Base-by-base conservation (phyloP, 2,888 invertebrate genomes). In the Zaprionus bogoriensis region DNA sequence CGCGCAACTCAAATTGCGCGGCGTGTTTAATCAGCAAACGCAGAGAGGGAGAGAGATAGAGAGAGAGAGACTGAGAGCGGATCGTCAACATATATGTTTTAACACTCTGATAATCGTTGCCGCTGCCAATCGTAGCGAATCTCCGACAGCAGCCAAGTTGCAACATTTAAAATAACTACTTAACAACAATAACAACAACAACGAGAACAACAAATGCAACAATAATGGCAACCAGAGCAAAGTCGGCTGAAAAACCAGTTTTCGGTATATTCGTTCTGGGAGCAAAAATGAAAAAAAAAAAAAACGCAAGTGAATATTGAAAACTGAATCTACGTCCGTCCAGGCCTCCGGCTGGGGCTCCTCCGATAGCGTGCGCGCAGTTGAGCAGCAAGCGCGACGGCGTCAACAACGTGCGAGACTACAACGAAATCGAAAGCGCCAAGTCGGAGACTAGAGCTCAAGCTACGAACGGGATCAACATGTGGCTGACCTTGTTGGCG, bases 401-500 rank as follows among this genome's bases (percentile, higher is more conserved):
- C 61, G 59, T 67, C 79, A 73, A 45, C 74, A 38, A 36, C 46
- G 27, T 36, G 20, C 32, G 14, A 32, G 17, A 32, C 10, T n/a
- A 10, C 28, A n/a, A 1, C 23, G 23, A n/a, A 42, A 12, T 12
- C 22, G 12, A 25, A 23, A 12, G 46, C 36, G 14, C 39, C 20
- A 25, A 36, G n/a, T 42, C 20, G 7, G 10, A 9, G 46, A 45
- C 9, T 6, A 19, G 10, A 0, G 27, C 27, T 27, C 9, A 41
- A 41, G n/a, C 41, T 20, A 12, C 9, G 12, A 39, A 41, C 23
- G 48, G n/a, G 7, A 32, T 51, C 46, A 64, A 53, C 41, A 82
- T 85, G 85, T 55, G 60, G 67, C 54, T 83, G 48, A 61, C 74
- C 68, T 54, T 81, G 38, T 10, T 77, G 22, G 30, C 53, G 38